Evolutionary conservation across 1,140 invertebrate genomes (phyloP).

Genomic region (Apis cerana): DNA sequence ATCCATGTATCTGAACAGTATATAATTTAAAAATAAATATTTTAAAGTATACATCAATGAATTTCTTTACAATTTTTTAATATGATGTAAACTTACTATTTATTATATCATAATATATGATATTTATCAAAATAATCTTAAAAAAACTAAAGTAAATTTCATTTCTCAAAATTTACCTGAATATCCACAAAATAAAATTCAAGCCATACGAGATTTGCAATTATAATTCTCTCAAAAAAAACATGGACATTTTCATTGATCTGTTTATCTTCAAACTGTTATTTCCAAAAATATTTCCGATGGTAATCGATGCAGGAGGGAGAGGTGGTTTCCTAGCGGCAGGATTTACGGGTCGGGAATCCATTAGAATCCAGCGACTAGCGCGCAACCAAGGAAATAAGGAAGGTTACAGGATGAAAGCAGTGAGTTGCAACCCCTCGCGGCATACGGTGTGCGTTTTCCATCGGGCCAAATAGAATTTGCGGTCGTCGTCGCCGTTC

Average conservation of each 20-base stretch:
- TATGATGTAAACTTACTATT: too few species aligned
- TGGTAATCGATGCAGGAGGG: conserved; percentile 35
- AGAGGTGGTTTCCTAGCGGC: not conserved
- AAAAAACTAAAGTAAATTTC: too few species aligned
- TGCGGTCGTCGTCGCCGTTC: conserved; percentile 65
- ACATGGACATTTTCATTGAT: not conserved
- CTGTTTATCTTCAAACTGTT: conserved; percentile 42
- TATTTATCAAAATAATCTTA: too few species aligned
- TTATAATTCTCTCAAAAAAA: not conserved
- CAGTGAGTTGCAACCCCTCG: conserved; percentile 50
- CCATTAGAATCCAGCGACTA: conserved; percentile 54
- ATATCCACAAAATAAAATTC: too few species aligned
- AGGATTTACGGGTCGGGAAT: conserved; percentile 34
- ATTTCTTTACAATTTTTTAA: too few species aligned
- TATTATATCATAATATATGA: too few species aligned
- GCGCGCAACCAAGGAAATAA: conserved; percentile 14
- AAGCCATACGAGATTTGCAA: not conserved
- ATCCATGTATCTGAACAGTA: too few species aligned
- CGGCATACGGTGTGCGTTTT: conserved; percentile 70
- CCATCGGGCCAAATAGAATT: conserved; percentile 77
- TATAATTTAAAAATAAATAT: too few species aligned
- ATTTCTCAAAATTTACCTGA: too few species aligned
- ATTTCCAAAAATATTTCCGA: conserved; percentile 39
- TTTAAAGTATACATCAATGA: too few species aligned
- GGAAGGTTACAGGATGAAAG: not conserved